Percentiles rank a stretch among this genome's conserved stretches.
These are phyloP conservation scores for Alloscopus bannaensis DNA, from an alignment of 2,888 invertebrate species.

Conservation along the genomic window DNA sequence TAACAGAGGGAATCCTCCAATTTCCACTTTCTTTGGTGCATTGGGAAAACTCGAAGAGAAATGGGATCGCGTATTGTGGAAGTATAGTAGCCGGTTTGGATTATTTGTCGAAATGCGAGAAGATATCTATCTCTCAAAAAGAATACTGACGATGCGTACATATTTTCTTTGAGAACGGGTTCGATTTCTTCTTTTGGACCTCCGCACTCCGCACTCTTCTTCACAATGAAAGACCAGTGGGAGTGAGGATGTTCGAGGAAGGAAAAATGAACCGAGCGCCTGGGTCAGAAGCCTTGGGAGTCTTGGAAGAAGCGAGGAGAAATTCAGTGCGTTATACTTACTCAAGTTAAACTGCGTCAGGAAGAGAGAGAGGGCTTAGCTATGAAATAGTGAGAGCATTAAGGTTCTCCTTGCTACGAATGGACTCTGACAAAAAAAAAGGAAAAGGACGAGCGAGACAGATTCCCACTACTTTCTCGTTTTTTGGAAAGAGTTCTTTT, in stretches of 20 bases:
- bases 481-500: not conserved
- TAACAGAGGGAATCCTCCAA: too few relatives aligned
- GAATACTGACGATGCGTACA: not conserved
- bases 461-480: not conserved
- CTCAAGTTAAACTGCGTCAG: constrained; percentile 24
- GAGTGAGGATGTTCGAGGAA: not conserved
- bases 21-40: too few relatives aligned
- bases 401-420: constrained; percentile 18
- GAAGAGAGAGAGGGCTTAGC: constrained; percentile 39
- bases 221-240: constrained; percentile 4
- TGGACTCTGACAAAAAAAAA: too few relatives aligned
- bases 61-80: constrained; percentile 12
- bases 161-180: too few relatives aligned
- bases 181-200: not conserved
- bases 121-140: constrained; percentile 22
- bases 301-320: constrained; percentile 28
- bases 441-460: too few relatives aligned
- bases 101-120: constrained; percentile 28
- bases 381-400: constrained; percentile 58
- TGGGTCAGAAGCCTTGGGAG: constrained; percentile 50
- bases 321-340: constrained; percentile 28
- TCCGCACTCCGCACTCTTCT: not conserved
- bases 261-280: constrained; percentile 21
- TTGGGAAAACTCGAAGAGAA: constrained; percentile 13
- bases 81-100: constrained; percentile 19